Conservation (phyloP, 1,140 invertebrate species). For the Grapholita molesta region DNA sequence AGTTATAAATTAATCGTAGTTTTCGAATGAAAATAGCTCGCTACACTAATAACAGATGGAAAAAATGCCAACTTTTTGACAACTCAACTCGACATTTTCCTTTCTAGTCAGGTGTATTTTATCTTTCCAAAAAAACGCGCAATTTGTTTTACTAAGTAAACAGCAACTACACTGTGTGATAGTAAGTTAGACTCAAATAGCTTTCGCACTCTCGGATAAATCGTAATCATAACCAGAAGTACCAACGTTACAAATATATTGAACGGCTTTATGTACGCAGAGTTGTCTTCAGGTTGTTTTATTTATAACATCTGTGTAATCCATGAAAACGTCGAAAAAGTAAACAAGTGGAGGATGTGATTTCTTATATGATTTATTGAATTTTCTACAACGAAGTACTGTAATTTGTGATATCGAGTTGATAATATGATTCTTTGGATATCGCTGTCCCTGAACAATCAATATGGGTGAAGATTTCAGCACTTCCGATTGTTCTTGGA, state of each 20-base stretch:
- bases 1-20: background rate
- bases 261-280: background rate
- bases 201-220: background rate
- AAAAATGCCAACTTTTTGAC: constrained; percentile 65
- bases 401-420: constrained; percentile 1
- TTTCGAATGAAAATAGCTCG: constrained; percentile 50
- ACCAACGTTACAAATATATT: background rate
- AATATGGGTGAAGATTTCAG: constrained; percentile 65
- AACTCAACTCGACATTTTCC: constrained; percentile 38
- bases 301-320: background rate
- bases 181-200: background rate
- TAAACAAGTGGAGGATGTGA: constrained; percentile 15
- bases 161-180: too few species aligned
- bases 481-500: constrained; percentile 62
- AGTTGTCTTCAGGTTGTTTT: background rate
- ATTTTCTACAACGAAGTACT: background rate
- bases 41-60: constrained; percentile 62
- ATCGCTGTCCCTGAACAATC: constrained; percentile 63
- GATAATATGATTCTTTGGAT: constrained; percentile 69
- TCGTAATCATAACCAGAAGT: background rate
- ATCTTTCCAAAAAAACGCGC: background rate
- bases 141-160: background rate
- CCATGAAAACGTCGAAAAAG: constrained; percentile 15
- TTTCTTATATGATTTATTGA: constrained; percentile 12
- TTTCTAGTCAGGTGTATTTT: background rate